These are phyloP conservation scores for Eueides isabella DNA, from an alignment of 1,140 invertebrate genomes.

Conservation along the genomic window DNA sequence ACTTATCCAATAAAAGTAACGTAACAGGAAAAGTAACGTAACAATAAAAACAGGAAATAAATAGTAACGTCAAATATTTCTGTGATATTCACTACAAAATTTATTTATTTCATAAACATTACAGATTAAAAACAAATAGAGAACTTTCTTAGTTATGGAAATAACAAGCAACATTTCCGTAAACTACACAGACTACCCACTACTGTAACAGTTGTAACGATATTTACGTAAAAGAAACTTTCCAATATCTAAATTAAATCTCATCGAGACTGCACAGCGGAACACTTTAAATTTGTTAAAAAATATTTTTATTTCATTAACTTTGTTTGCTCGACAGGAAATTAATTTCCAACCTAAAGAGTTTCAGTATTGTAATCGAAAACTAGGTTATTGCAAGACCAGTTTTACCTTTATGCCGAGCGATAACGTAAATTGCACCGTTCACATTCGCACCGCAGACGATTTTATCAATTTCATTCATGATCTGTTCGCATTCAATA, in stretches of 20 bases:
- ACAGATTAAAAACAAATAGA: background rate
- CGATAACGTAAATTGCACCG: slow-evolving; percentile 50
- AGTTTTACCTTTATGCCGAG: slow-evolving; percentile 34
- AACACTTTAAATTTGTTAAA: background rate
- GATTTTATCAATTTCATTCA: slow-evolving; percentile 70
- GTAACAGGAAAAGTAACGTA: too few species aligned
- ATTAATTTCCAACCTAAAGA: slow-evolving; percentile 38
- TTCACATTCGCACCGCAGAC: slow-evolving; percentile 54
- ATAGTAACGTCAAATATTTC: too few species aligned
- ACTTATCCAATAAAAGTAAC: too few species aligned
- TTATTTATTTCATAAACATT: too few species aligned
- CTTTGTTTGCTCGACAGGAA: slow-evolving; percentile 26
- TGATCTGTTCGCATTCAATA: slow-evolving; percentile 66
- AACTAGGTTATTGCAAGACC: slow-evolving; percentile 42
- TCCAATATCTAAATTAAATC: slow-evolving; percentile 11
- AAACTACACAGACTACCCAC: background rate
- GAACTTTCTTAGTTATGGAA: background rate
- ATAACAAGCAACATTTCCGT: slow-evolving; percentile 11
- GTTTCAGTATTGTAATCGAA: slow-evolving; percentile 36
- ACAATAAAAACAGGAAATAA: too few species aligned
- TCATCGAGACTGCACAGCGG: background rate
- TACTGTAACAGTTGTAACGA: background rate
- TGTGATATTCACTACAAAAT: too few species aligned
- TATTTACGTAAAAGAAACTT: slow-evolving; percentile 10
- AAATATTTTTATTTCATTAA: slow-evolving; percentile 10